Conservation (phyloP, 2,113 vertebrate genomes). For the Mesembrinibis cayennensis region DNA sequence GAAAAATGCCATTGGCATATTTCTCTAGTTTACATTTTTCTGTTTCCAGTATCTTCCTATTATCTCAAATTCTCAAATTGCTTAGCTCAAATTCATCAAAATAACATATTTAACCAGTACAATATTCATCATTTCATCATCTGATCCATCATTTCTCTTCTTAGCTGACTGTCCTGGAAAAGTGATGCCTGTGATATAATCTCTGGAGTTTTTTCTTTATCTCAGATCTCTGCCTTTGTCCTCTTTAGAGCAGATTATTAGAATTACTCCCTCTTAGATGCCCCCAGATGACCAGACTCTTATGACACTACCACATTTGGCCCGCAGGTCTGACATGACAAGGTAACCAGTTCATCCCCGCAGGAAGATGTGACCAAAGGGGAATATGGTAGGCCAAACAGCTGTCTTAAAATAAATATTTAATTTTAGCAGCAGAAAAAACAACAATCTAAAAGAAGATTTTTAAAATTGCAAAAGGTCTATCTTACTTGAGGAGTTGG, state of each 20-base stretch:
- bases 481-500: not conserved
- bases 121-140: not conserved
- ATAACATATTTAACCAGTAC: not conserved
- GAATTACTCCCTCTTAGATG: not conserved
- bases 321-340: not conserved
- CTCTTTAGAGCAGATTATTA: not conserved
- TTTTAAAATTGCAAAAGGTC: not conserved
- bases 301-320: not conserved
- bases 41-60: not conserved
- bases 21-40: not conserved
- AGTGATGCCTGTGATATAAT: not conserved
- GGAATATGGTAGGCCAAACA: not conserved
- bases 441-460: not conserved
- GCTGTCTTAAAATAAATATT: not conserved
- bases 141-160: not conserved
- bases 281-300: not conserved
- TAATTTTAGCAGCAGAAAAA: not conserved
- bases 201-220: not conserved
- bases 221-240: not conserved
- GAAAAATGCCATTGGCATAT: not conserved
- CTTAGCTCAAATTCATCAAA: not conserved
- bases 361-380: not conserved
- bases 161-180: not conserved
- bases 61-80: not conserved
- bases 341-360: not conserved